Percentiles rank a stretch among this genome's conserved stretches.
phyloP scores from a whole-genome alignment of 2,888 invertebrate genomes.

The Tuberolachnus salignus region DNA sequence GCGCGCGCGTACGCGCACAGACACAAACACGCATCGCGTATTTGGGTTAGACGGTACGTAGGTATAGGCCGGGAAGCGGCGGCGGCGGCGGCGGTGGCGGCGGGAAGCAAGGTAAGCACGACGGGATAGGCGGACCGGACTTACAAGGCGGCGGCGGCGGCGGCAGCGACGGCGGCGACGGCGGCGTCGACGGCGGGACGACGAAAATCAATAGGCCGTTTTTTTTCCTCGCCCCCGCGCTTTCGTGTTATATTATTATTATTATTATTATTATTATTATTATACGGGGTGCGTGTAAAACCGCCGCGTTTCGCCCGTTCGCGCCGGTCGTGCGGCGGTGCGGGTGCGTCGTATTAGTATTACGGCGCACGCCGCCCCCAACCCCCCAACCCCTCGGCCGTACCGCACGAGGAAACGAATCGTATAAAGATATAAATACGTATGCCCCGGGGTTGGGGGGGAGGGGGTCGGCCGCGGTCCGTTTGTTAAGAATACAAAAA shows the following conservation, averaged over 20 bases:
- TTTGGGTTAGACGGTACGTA: background rate
- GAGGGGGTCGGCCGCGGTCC: too few species aligned
- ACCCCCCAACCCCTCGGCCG: too few species aligned
- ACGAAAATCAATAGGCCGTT: conserved; percentile 55
- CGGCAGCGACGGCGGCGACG: background rate
- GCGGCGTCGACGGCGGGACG: background rate
- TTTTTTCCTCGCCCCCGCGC: conserved; percentile 33
- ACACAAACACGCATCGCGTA: background rate
- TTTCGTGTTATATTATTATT: too few species aligned
- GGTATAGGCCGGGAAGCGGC: background rate
- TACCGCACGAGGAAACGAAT: too few species aligned
- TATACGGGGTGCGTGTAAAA: background rate
- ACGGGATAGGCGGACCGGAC: background rate
- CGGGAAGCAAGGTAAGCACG: conserved; percentile 11
- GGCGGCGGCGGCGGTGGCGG: background rate
- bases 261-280: too few species aligned
- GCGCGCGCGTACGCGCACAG: background rate
- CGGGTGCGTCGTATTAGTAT: too few species aligned
- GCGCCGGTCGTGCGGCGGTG: too few species aligned
- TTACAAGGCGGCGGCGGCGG: background rate
- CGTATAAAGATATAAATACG: too few species aligned
- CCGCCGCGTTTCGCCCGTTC: background rate
- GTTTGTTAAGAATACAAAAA: too few species aligned
- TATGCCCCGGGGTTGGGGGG: too few species aligned
- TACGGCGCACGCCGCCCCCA: too few species aligned